Evolutionary conservation across 2,888 invertebrate genomes (phyloP).

Genomic region (Lasioglossum leucozonium): DNA sequence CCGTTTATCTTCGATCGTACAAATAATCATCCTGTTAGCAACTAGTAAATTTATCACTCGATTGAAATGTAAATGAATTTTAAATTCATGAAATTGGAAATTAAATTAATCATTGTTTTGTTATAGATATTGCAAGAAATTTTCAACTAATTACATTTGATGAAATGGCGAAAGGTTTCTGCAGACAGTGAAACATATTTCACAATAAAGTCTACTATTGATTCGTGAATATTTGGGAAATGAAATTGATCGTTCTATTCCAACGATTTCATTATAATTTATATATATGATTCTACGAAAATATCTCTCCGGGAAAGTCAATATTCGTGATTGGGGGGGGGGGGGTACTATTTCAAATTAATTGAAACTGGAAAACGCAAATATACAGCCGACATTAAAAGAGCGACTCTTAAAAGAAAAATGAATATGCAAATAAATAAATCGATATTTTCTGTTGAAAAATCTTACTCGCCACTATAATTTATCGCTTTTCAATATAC

Average conservation of each 20-base stretch:
- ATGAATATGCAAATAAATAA: not conserved
- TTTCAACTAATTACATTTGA: too few relatives aligned
- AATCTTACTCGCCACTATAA: not conserved
- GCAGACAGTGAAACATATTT: not conserved
- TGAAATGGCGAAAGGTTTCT: not conserved
- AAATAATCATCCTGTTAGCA: not conserved
- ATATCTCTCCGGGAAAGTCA: not conserved
- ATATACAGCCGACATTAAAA: not conserved
- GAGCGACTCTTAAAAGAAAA: not conserved
- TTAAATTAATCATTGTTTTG: not conserved
- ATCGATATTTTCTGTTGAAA: not conserved
- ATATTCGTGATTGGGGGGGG: not conserved
- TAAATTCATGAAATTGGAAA: too few relatives aligned
- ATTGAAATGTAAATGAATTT: too few relatives aligned
- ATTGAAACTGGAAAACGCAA: not conserved
- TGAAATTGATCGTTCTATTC: not conserved
- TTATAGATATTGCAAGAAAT: not conserved
- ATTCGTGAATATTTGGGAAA: not conserved
- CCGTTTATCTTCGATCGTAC: not conserved
- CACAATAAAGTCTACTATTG: not conserved
- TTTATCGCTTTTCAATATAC: not conserved
- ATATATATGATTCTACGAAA: not conserved
- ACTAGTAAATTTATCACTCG: too few relatives aligned
- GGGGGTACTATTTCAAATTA: not conserved
- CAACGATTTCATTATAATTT: not conserved